Evolutionary conservation across 2,113 vertebrate genomes (phyloP).

Genomic region (Rutilus rutilus): DNA sequence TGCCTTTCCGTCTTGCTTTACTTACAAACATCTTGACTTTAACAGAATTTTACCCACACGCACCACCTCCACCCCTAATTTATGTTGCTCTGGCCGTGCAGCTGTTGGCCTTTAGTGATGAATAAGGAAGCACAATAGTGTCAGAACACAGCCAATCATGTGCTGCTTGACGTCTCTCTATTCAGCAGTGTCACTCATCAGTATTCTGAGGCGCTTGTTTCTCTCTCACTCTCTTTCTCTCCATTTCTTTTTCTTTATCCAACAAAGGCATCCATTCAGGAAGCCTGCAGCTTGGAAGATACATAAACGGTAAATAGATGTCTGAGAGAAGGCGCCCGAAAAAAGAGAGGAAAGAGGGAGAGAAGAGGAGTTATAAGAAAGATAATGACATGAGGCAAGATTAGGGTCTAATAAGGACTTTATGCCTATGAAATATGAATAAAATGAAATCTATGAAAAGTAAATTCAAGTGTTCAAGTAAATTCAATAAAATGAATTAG

Average conservation of each 20-base stretch:
- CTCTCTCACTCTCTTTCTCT: not conserved
- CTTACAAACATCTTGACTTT: not conserved
- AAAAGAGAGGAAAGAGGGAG: not conserved
- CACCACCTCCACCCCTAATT: not conserved
- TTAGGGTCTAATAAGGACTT: not conserved
- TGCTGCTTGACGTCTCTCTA: conserved; percentile 6
- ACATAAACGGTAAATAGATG: not conserved
- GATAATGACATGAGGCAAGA: not conserved
- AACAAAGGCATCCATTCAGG: conserved; percentile 43
- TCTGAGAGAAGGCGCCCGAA: not conserved
- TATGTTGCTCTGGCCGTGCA: conserved; percentile 15
- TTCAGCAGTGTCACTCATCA: conserved; percentile 32
- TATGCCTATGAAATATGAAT: not conserved
- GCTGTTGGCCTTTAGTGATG: conserved; percentile 6
- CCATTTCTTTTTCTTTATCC: conserved; percentile 11
- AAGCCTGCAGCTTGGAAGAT: conserved; percentile 25
- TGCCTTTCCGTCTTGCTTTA: not conserved
- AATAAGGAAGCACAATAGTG: conserved; percentile 19
- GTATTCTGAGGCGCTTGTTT: conserved; percentile 17
- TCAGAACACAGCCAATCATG: conserved; percentile 18
- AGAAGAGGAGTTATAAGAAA: not conserved
- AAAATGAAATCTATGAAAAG: not conserved
- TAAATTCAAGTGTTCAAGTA: not conserved
- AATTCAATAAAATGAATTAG: not conserved
- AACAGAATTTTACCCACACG: not conserved